A percentile compares a stretch with the other conserved stretches of the same genome.
phyloP scores from a whole-genome alignment of 2,113 vertebrate genomes.

The Drymodes brunneopygia region DNA sequence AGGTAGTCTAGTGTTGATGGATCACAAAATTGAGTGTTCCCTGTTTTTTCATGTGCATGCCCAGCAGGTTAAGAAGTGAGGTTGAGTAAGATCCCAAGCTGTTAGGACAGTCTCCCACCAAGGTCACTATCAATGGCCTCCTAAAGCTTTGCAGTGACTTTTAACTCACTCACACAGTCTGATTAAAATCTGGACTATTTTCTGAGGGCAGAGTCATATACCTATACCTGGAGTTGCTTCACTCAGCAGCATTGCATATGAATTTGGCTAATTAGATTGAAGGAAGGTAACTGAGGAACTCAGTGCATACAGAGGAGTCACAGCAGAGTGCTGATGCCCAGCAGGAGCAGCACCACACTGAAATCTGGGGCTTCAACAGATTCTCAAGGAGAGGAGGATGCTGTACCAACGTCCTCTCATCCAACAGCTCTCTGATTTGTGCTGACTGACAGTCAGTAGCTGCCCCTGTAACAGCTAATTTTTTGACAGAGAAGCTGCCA shows the following conservation, averaged over 20 bases:
- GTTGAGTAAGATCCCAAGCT: neutral
- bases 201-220: neutral
- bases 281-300: neutral
- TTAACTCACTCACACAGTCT: neutral
- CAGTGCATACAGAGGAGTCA: neutral
- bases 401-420: neutral
- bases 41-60: neutral
- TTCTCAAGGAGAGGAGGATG: neutral
- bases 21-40: neutral
- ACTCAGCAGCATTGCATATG: neutral
- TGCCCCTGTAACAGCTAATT: neutral
- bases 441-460: neutral
- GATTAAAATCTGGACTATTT: neutral
- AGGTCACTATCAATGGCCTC: neutral
- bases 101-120: neutral
- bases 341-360: neutral
- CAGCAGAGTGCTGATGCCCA: neutral
- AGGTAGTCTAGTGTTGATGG: neutral
- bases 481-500: neutral
- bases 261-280: neutral
- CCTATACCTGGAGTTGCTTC: neutral
- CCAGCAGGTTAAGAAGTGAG: neutral
- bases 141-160: neutral
- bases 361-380: neutral
- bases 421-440: neutral